phyloP scores from a whole-genome alignment of 2,888 invertebrate genomes.

The Hartigia nigra region DNA sequence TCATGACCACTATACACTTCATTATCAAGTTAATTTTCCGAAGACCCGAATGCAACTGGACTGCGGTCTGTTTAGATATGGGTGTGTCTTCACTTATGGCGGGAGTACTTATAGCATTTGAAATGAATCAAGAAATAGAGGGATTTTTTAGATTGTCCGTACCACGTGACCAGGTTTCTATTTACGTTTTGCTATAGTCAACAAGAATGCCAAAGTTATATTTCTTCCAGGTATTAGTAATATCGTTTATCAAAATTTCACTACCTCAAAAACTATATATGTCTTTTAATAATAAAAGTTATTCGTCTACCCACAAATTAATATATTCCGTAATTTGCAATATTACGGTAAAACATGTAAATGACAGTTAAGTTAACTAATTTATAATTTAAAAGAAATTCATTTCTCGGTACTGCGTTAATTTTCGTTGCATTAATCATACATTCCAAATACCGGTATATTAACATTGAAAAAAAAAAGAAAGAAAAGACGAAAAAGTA shows the following conservation, averaged over 20 bases:
- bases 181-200: background rate
- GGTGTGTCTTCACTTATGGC: background rate
- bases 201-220: background rate
- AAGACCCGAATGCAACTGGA: background rate
- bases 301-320: too few relatives aligned
- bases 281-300: too few relatives aligned
- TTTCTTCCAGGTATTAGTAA: background rate
- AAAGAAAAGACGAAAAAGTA: background rate
- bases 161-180: background rate
- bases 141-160: background rate
- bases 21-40: background rate
- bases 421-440: background rate
- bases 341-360: background rate
- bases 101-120: background rate
- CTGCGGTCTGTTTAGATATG: background rate
- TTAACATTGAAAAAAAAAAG: background rate
- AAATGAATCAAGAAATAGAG: background rate
- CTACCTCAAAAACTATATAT: too few relatives aligned
- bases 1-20: background rate
- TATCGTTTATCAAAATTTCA: background rate
- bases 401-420: background rate
- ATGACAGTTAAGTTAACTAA: too few relatives aligned
- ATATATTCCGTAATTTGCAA: too few relatives aligned
- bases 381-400: background rate
- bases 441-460: background rate